Percentiles rank a stretch among this genome's conserved stretches.
Conservation (phyloP, 2,113 vertebrate genomes). For the Neomonachus schauinslandi region DNA sequence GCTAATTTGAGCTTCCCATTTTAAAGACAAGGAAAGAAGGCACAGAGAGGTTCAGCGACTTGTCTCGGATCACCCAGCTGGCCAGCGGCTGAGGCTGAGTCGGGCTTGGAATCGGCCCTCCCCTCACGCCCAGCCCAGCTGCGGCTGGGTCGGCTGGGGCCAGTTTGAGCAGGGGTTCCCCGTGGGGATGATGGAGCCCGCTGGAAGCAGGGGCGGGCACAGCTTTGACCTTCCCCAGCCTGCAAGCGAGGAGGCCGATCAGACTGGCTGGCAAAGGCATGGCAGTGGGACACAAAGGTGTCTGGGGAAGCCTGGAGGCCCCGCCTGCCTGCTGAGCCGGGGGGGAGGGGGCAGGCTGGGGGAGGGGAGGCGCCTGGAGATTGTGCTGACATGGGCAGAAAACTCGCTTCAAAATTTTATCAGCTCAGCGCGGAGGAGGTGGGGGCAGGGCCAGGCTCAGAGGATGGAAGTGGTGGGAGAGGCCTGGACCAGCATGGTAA, state of each 20-base stretch:
- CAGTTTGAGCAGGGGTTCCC: background rate
- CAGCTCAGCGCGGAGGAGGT: conserved; percentile 47
- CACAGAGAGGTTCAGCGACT: background rate
- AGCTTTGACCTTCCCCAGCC: background rate
- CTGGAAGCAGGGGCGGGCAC: background rate
- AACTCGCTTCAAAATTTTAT: conserved; percentile 70
- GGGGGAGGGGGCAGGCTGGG: background rate
- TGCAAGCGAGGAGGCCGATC: background rate
- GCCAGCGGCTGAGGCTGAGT: background rate
- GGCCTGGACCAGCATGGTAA: background rate
- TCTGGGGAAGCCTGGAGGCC: conserved; percentile 22
- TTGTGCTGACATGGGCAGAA: conserved; percentile 84
- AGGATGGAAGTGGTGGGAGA: background rate
- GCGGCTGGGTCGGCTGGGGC: background rate
- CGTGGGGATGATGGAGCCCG: background rate
- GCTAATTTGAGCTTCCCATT: background rate
- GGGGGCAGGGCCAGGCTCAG: background rate
- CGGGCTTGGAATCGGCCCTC: background rate
- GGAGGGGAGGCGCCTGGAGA: conserved; percentile 56
- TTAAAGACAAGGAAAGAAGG: background rate
- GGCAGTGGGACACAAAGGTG: background rate
- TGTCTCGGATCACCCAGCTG: background rate
- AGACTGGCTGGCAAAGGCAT: background rate
- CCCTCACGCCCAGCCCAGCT: background rate
- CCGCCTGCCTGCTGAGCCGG: background rate